Base-by-base conservation (phyloP, 1,140 invertebrate genomes). In the Ooceraea biroi region DNA sequence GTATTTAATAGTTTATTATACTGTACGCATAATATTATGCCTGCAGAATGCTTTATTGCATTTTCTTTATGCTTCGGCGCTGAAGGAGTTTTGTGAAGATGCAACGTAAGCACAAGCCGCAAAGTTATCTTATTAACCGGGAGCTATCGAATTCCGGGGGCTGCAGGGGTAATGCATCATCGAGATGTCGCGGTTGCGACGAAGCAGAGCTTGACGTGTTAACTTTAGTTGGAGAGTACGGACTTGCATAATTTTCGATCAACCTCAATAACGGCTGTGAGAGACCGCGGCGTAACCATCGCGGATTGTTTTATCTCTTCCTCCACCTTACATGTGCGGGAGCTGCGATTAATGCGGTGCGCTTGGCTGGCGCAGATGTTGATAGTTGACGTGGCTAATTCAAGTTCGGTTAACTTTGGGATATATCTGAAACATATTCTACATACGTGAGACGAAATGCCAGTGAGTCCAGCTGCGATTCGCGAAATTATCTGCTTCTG, bases 371-470 rank as follows among this genome's bases (percentile, higher is more conserved):
- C 78, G 25, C 57, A 30, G 52, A 63, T 57, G 71, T 87, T 87
- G 83, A 87, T 87, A 87, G 57, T 86, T 74, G 84, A 87, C 71
- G 77, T 68, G 85, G 83, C 86, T 83, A 86, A 52, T 78, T 55
- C 74, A 25, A 10, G 60, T 30, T 68, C 41, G 50, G 60, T 65
- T 87, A 87, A 58, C 50, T 80, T 30, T 17, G 12, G 60, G 50
- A 77, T 65, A 41, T 63, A 63, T 48, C 36, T 36, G 36, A 25
- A 73, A 66, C 74, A 25, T 41, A 55, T 82, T 77, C 41, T 30
- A 22, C 27, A 12, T 73, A 58, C 19, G 8, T 60, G 19, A 25
- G 71, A 58, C 30, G 36, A 63, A 44, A 76, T 50, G 50, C 63
- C 44, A 46, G 72, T 78, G 68, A 57, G 48, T 63, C 66, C 46